A percentile compares a stretch with the other conserved stretches of the same genome.
These are phyloP conservation scores for Chelonoidis abingdonii DNA, from an alignment of 2,113 vertebrate species.

Conservation along the genomic window DNA sequence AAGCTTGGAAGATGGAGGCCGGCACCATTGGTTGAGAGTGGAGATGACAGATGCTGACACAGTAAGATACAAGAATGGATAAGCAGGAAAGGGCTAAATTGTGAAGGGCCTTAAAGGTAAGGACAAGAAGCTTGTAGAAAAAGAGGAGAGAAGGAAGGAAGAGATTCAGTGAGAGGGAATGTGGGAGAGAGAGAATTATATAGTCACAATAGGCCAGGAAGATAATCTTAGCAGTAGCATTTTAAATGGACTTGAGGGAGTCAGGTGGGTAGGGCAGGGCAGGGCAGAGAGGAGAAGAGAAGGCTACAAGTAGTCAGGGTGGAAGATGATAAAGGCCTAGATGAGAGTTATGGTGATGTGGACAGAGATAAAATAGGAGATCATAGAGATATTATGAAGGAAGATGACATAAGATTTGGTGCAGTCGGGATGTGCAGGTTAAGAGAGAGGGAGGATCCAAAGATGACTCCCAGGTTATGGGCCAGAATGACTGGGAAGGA, in stretches of 20 bases:
- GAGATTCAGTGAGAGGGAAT: conserved; percentile 29
- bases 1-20: background rate
- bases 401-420: conserved; percentile 43
- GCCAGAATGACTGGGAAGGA: conserved; percentile 17
- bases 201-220: conserved; percentile 24
- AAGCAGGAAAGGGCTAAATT: too few relatives aligned
- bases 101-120: too few relatives aligned
- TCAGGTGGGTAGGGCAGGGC: background rate
- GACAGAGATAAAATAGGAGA: background rate
- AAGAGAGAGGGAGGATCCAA: conserved; percentile 23
- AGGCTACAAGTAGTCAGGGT: conserved; percentile 33
- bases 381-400: conserved; percentile 21
- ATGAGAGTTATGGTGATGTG: conserved; percentile 1
- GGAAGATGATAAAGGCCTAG: conserved; percentile 27
- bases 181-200: conserved; percentile 7
- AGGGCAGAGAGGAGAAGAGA: background rate
- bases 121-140: conserved; percentile 13
- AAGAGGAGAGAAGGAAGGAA: background rate
- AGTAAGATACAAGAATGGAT: too few relatives aligned
- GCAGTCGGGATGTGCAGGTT: conserved; percentile 16
- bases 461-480: conserved; percentile 7
- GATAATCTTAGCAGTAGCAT: conserved; percentile 25
- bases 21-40: background rate
- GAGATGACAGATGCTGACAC: background rate
- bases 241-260: background rate